These are phyloP conservation scores for Rhaphigaster nebulosa DNA, from an alignment of 2,888 invertebrate genomes.

Conservation along the genomic window DNA sequence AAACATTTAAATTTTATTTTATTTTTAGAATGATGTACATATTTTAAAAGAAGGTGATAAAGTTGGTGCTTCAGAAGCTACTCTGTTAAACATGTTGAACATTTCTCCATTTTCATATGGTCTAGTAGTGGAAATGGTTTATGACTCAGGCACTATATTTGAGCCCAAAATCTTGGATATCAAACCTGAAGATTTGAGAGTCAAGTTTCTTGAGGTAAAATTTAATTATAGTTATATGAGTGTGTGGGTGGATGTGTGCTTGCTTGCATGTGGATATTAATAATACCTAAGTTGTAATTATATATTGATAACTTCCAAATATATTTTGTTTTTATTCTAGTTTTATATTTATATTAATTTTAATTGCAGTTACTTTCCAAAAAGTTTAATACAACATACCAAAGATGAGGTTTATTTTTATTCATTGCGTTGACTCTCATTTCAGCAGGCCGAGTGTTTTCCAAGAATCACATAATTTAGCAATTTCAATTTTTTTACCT, in stretches of 20 bases:
- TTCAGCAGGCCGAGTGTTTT: too few relatives aligned
- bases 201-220: conserved; percentile 82
- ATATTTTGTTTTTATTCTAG: background rate
- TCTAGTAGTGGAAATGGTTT: conserved; percentile 94
- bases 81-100: conserved; percentile 99
- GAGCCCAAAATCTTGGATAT: conserved; percentile 98
- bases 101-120: conserved; percentile 99
- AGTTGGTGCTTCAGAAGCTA: conserved; percentile 99
- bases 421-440: too few relatives aligned
- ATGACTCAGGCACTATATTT: conserved; percentile 98
- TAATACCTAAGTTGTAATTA: background rate
- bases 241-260: too few relatives aligned
- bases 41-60: conserved; percentile 95
- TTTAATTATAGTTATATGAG: background rate
- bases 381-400: too few relatives aligned
- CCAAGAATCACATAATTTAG: too few relatives aligned
- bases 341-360: background rate
- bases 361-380: too few relatives aligned
- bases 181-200: conserved; percentile 94
- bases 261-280: background rate
- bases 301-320: background rate
- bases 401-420: too few relatives aligned
- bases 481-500: too few relatives aligned
- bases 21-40: conserved; percentile 82
- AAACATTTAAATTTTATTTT: background rate